Evolutionary conservation across 2,113 vertebrate genomes (phyloP).

Genomic region (Vombatus ursinus): DNA sequence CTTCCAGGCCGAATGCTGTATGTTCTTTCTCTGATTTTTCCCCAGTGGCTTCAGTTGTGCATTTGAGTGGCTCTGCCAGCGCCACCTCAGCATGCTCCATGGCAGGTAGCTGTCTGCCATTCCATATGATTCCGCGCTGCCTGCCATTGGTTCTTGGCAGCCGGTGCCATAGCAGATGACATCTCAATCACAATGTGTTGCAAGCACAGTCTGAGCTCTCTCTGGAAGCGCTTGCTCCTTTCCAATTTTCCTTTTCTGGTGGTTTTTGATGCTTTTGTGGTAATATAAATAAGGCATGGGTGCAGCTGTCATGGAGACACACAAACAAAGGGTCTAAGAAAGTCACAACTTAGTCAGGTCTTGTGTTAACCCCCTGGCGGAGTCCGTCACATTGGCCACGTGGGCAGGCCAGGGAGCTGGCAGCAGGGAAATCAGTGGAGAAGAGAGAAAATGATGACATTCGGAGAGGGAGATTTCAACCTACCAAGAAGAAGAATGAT

Average conservation of each 20-base stretch:
- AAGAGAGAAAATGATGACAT: not conserved
- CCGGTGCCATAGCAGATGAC: not conserved
- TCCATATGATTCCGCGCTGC: not conserved
- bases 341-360: not conserved
- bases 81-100: not conserved
- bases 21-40: not conserved
- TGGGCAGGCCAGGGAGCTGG: not conserved
- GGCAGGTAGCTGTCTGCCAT: not conserved
- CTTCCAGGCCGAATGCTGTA: not conserved
- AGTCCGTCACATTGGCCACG: not conserved
- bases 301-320: not conserved
- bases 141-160: not conserved
- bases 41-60: not conserved
- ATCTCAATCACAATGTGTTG: constrained; percentile 1
- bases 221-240: not conserved
- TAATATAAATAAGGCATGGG: not conserved
- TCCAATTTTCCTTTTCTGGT: constrained; percentile 2
- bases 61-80: not conserved
- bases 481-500: not conserved
- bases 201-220: not conserved
- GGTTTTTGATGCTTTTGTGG: not conserved
- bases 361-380: not conserved
- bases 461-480: not conserved
- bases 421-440: not conserved
- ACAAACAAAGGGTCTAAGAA: not conserved